Base-by-base conservation (phyloP, 2,113 vertebrate genomes). In the Leucopsar rothschildi region DNA sequence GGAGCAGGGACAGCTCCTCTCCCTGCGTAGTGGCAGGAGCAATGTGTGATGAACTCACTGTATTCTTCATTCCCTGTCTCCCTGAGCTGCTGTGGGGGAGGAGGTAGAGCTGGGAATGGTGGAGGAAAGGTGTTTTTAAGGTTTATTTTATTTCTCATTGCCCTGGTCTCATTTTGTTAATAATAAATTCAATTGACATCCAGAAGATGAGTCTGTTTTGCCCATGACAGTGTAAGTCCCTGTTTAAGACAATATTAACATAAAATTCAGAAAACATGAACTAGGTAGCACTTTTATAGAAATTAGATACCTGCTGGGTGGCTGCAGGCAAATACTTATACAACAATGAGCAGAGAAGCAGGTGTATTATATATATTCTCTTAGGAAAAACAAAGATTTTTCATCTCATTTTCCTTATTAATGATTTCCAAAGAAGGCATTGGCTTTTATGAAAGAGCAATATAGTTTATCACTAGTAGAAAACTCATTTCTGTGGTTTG, bases 31-130 rank as follows among this genome's bases (percentile, higher is more conserved):
- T 0, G 2, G 25, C 14, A 77, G 37, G 37, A 44, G 15, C 53
- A 77, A 15, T 0, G 0, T 42, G 31, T 33, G 31, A 37, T 44
- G 11, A 77, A 59, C 22, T 37, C 37, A 42, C 4, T 15, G 11
- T 25, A 59, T 68, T 7, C 4, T 5, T 14, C 17, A 22, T 44
- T 68, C 27, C 2, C 11, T 42, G 25, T 37, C 7, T 68, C 31
- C 37, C 18, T 60, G 37, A 1, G 0, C 11, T 7, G 5, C 35
- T 35, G 24, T 6, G 8, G 33, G 9, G 18, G 9, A 56, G 12
- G 33, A 23, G 18, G 6, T 33, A 52, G 15, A 52, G 15, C 19
- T 18, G 10, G 13, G 8, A 71, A 55, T 49, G 16, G 16, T n/a
- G 15, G 24, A 24, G 13, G 3, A 24, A 73, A 25, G 9, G 9